phyloP scores from a whole-genome alignment of 2,113 vertebrate genomes.

The Chaetodon trifascialis region DNA sequence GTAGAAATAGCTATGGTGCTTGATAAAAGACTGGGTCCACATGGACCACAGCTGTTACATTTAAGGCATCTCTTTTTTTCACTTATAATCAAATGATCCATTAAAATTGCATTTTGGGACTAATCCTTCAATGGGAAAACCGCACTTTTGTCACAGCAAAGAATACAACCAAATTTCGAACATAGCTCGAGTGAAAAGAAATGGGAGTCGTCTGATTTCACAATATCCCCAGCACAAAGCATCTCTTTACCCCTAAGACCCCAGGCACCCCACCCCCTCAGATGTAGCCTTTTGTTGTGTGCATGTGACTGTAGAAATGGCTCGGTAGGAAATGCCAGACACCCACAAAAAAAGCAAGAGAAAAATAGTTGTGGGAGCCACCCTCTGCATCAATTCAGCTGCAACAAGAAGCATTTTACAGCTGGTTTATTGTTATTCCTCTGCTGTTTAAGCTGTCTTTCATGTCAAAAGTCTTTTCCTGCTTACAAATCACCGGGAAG shows the following conservation, averaged over 20 bases:
- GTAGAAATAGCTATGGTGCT: background rate
- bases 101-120: conserved; percentile 70
- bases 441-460: conserved; percentile 91
- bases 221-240: conserved; percentile 77
- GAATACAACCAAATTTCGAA: conserved; percentile 72
- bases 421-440: conserved; percentile 91
- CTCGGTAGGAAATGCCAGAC: conserved; percentile 80
- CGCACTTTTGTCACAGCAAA: conserved; percentile 71
- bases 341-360: conserved; percentile 69
- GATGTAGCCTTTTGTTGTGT: conserved; percentile 81
- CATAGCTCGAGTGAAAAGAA: conserved; percentile 71
- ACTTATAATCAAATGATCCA: conserved; percentile 64
- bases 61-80: conserved; percentile 24
- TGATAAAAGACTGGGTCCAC: conserved; percentile 37
- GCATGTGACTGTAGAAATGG: conserved; percentile 79
- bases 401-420: conserved; percentile 80
- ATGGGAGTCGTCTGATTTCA: conserved; percentile 77
- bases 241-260: conserved; percentile 77
- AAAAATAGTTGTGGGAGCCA: conserved; percentile 79
- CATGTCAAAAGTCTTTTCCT: conserved; percentile 95
- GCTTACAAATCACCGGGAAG: conserved; percentile 91
- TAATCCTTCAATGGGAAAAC: conserved; percentile 72
- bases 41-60: conserved; percentile 56
- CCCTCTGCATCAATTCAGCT: conserved; percentile 76
- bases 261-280: conserved; percentile 74